Evolutionary conservation across 2,888 invertebrate genomes (phyloP), one percentile per base, ranked within the genome.

Genomic region (Agrotis puta): DNA sequence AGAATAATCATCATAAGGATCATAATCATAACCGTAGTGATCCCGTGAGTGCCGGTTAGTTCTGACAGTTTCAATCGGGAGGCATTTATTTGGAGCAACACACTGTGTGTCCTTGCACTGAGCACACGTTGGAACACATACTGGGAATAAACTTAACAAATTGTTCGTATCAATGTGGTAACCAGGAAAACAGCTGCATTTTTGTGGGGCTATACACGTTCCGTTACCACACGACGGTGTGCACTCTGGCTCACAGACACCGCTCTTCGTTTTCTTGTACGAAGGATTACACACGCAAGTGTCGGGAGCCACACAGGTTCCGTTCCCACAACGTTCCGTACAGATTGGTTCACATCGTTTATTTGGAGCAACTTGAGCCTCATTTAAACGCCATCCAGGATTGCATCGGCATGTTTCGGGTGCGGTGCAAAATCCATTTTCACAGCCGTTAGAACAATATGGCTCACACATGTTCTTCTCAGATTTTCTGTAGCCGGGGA

Each of bases 271-370:
- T 50, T 64, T 75, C 22, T 3, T 58, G n/a, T 65, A 77, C 9
- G 14, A 43, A 50, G 77, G 77, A 22, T 84, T 45, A 64, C 92
- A 92, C 7, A 71, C 33, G 63, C 92, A 92, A 1, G 65, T 71
- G 14, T 89, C 74, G 5, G 92, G 91, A 1, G 79, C 83, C 0
- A 84, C 48, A 70, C 91, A 92, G 5, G 57, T 77, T 14, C 91
- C 82, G 13, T 80, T 76, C 18, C 13, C 18, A 45, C 77, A 78
- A 50, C 69, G 53, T 24, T 93, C 90, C 0, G 81, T 76, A 77
- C 97, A 97, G 3, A 83, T 69, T 11, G 90, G 87, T 56, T 71
- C 56, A 53, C 91, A 91, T 18, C 7, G 18, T 63, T 33, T 58
- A 43, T 24, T 64, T 33, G 20, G 22, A 45, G n/a, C 18, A 18